Conservation (phyloP, 2,113 vertebrate genomes). For the Campylorhamphus procurvoides region DNA sequence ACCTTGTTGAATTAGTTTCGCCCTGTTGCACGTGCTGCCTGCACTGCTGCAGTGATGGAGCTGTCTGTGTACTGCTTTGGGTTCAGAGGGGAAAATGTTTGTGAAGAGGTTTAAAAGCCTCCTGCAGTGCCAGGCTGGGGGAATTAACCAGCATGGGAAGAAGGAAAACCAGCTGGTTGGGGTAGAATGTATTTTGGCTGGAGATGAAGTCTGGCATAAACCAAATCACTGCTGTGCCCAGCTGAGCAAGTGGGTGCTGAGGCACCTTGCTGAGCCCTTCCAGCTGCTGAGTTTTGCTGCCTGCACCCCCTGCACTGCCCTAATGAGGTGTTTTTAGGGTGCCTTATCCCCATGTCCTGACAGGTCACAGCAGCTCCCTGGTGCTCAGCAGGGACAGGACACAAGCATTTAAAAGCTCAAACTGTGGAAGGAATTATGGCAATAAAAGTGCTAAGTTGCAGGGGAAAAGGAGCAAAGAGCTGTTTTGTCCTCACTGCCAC, state of each 20-base stretch:
- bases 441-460: not conserved
- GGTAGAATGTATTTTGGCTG: not conserved
- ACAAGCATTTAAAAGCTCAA: not conserved
- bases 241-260: not conserved
- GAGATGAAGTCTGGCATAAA: not conserved
- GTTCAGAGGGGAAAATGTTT: not conserved
- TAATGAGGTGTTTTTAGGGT: not conserved
- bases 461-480: not conserved
- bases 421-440: not conserved
- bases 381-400: not conserved
- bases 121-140: fast-evolving
- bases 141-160: not conserved
- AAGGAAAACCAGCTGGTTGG: not conserved
- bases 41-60: not conserved
- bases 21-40: not conserved
- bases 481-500: not conserved
- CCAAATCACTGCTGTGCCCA: not conserved
- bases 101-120: not conserved
- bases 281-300: not conserved
- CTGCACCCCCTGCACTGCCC: not conserved
- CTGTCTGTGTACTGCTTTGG: not conserved
- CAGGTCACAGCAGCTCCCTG: fast-evolving
- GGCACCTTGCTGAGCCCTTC: not conserved
- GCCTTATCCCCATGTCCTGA: not conserved
- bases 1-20: fast-evolving